phyloP scores from a whole-genome alignment of 2,113 vertebrate species.

The Sinosuthora webbiana region DNA sequence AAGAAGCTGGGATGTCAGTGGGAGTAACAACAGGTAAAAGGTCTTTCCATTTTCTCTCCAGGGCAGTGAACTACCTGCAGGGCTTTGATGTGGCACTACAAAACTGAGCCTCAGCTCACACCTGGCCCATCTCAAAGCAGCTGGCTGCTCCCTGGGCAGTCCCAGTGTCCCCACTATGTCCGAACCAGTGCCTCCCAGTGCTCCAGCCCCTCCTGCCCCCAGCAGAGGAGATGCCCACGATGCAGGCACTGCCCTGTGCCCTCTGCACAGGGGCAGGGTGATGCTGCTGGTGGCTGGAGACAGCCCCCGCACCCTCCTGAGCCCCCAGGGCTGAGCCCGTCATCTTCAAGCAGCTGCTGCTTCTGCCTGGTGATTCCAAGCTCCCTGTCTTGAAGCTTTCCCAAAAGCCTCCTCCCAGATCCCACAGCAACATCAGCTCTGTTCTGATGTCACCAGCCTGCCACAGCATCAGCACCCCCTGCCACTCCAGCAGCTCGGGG shows the following conservation, averaged over 20 bases:
- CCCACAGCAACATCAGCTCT: background rate
- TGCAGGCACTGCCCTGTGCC: background rate
- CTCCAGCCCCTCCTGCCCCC: background rate
- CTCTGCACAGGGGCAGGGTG: background rate
- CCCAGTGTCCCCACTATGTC: accelerated
- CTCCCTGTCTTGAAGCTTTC: background rate
- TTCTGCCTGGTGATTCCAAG: background rate
- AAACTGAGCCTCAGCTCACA: background rate
- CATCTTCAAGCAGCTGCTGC: background rate
- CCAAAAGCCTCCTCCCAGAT: background rate
- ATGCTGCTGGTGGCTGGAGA: background rate
- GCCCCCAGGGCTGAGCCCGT: background rate
- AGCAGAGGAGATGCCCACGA: background rate
- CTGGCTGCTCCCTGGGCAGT: background rate
- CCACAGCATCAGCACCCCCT: background rate
- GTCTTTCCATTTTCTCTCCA: background rate
- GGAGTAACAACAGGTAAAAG: background rate
- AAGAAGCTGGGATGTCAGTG: background rate
- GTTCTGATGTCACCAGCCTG: background rate
- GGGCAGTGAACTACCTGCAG: background rate
- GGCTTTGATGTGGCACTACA: background rate
- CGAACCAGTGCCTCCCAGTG: background rate
- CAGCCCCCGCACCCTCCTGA: background rate
- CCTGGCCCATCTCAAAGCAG: background rate
- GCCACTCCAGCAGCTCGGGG: background rate